These are phyloP conservation scores for Passer montanus DNA, from an alignment of 2,113 vertebrate genomes.

Conservation along the genomic window DNA sequence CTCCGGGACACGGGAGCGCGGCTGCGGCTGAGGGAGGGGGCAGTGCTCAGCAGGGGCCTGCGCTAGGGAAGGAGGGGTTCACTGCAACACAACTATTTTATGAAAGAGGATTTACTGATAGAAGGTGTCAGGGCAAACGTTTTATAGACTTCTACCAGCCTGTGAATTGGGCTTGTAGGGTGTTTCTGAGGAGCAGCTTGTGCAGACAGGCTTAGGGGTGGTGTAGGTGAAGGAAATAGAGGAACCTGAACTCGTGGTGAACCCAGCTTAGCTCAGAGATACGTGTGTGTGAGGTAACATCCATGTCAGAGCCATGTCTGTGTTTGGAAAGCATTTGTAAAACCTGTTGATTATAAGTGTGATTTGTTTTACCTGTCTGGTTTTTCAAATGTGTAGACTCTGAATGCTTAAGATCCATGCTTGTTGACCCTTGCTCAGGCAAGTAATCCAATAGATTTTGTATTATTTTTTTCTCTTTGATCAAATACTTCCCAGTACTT, in stretches of 20 bases:
- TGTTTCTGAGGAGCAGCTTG: not conserved
- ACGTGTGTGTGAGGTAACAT: not conserved
- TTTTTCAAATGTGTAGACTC: not conserved
- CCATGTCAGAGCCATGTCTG: accelerated
- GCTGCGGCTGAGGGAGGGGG: accelerated
- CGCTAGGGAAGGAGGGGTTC: not conserved
- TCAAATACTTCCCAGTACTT: not conserved
- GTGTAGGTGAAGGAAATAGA: not conserved
- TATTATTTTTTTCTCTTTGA: not conserved
- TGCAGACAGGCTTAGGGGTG: not conserved
- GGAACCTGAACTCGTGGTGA: not conserved
- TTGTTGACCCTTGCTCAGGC: not conserved
- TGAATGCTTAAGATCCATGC: not conserved
- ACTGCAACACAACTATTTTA: accelerated
- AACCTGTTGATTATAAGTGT: not conserved
- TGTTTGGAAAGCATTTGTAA: not conserved
- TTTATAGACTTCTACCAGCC: accelerated
- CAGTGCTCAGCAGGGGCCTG: accelerated
- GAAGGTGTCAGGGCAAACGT: not conserved
- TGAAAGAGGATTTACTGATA: not conserved
- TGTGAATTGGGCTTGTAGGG: not conserved
- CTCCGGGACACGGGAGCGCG: accelerated
- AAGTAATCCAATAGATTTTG: not conserved
- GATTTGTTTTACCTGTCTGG: not conserved
- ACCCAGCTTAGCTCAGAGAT: not conserved